These are phyloP conservation scores for Bothrops jararaca DNA, from an alignment of 2,113 vertebrate genomes.

Conservation along the genomic window DNA sequence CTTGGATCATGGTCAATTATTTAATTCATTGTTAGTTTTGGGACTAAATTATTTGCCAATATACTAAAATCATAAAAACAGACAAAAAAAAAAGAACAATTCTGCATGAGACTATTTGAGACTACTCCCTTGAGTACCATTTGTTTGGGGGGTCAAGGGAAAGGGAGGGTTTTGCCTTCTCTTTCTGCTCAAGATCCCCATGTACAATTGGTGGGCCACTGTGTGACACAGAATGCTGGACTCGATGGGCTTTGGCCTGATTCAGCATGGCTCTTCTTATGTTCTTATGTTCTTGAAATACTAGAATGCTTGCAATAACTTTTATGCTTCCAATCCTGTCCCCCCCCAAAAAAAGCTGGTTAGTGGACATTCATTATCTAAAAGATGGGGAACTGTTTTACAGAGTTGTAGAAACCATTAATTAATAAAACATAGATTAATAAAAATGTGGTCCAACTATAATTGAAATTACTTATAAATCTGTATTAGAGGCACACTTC, in stretches of 20 bases:
- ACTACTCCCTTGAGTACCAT: no score
- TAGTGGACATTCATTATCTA: background rate
- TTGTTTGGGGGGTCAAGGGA: no score
- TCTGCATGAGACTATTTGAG: background rate
- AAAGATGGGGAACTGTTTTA: background rate
- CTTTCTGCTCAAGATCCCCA: no score
- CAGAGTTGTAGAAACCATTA: background rate
- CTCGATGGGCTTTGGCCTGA: no score
- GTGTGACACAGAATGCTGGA: no score
- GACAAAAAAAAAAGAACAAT: background rate
- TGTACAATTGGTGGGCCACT: no score
- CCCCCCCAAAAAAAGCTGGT: background rate
- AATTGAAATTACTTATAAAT: background rate
- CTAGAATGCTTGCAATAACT: background rate
- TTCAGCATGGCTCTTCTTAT: no score
- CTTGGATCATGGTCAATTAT: background rate
- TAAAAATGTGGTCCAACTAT: background rate
- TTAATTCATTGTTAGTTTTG: background rate
- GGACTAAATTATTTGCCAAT: no score
- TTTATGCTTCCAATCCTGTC: background rate
- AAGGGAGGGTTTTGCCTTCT: no score
- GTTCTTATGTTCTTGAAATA: no score
- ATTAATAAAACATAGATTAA: background rate
- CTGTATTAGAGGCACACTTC: background rate
- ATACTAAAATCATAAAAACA: background rate